Percentiles rank a stretch among this genome's conserved stretches.
Conservation (phyloP, 2,113 vertebrate genomes). For the Butorides virescens region DNA sequence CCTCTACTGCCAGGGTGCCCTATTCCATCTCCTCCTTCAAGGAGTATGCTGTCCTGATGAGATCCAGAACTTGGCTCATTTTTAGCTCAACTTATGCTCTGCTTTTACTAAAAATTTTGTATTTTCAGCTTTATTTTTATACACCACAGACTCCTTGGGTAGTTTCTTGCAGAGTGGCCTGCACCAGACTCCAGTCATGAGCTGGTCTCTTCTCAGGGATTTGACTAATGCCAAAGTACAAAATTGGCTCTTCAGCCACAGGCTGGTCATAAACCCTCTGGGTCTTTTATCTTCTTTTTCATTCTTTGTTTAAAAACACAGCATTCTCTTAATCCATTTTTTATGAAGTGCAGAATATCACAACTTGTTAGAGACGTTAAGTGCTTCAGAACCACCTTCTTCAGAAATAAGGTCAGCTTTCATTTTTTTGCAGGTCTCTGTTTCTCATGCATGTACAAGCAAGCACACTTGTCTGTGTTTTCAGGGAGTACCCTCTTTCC, state of each 20-base stretch:
- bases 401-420: background rate
- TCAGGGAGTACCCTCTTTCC: background rate
- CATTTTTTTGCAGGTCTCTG: background rate
- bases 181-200: background rate
- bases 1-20: background rate
- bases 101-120: background rate
- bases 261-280: background rate
- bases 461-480: background rate
- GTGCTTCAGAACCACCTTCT: background rate
- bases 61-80: background rate
- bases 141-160: background rate
- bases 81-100: background rate
- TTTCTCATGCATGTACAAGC: background rate
- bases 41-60: background rate
- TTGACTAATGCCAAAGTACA: background rate
- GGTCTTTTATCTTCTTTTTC: background rate
- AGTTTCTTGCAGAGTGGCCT: background rate
- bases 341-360: background rate
- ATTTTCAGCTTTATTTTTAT: background rate
- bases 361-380: background rate
- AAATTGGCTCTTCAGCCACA: background rate
- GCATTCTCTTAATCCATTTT: background rate
- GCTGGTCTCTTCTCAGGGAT: background rate
- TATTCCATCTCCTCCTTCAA: background rate
- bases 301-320: background rate